A percentile compares a stretch with the other conserved stretches of the same genome.
phyloP scores from a whole-genome alignment of 1,140 invertebrate genomes.

The Centruroides sculpturatus region DNA sequence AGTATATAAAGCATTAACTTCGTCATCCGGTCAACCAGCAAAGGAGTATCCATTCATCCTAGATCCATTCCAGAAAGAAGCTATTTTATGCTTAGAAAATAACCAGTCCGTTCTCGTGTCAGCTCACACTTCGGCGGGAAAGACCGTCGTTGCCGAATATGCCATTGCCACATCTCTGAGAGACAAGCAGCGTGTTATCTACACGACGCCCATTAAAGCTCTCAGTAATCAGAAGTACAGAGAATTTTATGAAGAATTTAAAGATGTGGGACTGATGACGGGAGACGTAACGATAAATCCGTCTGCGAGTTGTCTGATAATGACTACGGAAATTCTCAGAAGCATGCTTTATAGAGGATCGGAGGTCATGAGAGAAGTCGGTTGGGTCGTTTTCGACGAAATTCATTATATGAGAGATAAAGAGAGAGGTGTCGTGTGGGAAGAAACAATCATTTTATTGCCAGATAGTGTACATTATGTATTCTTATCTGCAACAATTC shows the following conservation, averaged over 20 bases:
- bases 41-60: conserved; percentile 90
- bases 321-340: conserved; percentile 99
- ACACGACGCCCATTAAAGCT: conserved; percentile 99
- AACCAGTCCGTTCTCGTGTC: conserved; percentile 93
- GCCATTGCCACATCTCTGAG: conserved; percentile 51
- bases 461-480: conserved; percentile 98
- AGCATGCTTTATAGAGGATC: conserved; percentile 98
- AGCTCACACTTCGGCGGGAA: conserved; percentile 98
- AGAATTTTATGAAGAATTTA: conserved; percentile 95
- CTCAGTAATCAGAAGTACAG: conserved; percentile 99
- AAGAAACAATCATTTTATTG: conserved; percentile 94
- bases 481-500: conserved; percentile 97
- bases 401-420: conserved; percentile 99
- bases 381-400: conserved; percentile 99
- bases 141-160: conserved; percentile 96
- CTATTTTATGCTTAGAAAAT: conserved; percentile 94
- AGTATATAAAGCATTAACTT: conserved; percentile 56
- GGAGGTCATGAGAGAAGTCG: conserved; percentile 95
- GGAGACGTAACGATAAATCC: conserved; percentile 99
- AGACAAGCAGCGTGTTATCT: conserved; percentile 82
- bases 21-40: conserved; percentile 47
- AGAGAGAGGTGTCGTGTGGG: conserved; percentile 98
- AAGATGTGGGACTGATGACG: conserved; percentile 94
- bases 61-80: conserved; percentile 97
- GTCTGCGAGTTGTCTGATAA: conserved; percentile 90